A percentile compares a stretch with the other conserved stretches of the same genome.
These are phyloP conservation scores for Pseudorectes ferrugineus DNA, from an alignment of 2,113 vertebrate species.

Conservation along the genomic window DNA sequence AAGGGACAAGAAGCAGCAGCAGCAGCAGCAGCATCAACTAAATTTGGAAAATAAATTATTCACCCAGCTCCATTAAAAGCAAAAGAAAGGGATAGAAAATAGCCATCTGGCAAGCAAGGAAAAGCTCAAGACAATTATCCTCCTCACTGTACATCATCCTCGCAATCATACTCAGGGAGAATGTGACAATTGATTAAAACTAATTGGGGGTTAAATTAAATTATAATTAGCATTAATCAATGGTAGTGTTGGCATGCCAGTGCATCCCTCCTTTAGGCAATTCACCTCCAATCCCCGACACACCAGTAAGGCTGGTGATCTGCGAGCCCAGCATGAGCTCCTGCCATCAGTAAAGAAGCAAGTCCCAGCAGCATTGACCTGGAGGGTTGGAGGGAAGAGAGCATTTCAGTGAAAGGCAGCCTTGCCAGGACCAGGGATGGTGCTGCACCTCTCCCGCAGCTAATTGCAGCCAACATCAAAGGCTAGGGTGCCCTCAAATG, in stretches of 20 bases:
- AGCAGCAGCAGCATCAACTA: neutral
- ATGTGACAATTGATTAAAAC: slow-evolving; percentile 66
- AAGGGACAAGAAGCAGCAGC: neutral
- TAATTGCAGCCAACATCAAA: slow-evolving; percentile 59
- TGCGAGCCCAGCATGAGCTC: neutral
- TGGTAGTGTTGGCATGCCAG: slow-evolving; percentile 38
- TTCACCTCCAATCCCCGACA: slow-evolving; percentile 52
- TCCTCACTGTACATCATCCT: neutral
- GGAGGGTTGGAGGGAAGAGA: neutral
- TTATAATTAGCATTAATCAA: slow-evolving; percentile 69
- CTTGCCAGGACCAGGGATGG: slow-evolving; percentile 11
- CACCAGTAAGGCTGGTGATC: slow-evolving; percentile 55
- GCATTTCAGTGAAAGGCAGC: slow-evolving; percentile 21
- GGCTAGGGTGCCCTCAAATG: slow-evolving; percentile 62
- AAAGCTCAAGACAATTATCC: slow-evolving; percentile 36
- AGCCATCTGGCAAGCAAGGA: slow-evolving; percentile 27
- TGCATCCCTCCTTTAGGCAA: slow-evolving; percentile 39
- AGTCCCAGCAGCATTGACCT: slow-evolving; percentile 34
- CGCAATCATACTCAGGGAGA: neutral
- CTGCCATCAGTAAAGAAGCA: slow-evolving; percentile 25
- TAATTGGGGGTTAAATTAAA: slow-evolving; percentile 70
- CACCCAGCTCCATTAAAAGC: neutral
- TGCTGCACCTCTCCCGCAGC: slow-evolving; percentile 20
- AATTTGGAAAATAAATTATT: slow-evolving; percentile 48
- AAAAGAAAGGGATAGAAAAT: slow-evolving; percentile 15